Base-by-base conservation (phyloP, 2,797 vertebrate species). In the Peromyscus melanophrys region DNA sequence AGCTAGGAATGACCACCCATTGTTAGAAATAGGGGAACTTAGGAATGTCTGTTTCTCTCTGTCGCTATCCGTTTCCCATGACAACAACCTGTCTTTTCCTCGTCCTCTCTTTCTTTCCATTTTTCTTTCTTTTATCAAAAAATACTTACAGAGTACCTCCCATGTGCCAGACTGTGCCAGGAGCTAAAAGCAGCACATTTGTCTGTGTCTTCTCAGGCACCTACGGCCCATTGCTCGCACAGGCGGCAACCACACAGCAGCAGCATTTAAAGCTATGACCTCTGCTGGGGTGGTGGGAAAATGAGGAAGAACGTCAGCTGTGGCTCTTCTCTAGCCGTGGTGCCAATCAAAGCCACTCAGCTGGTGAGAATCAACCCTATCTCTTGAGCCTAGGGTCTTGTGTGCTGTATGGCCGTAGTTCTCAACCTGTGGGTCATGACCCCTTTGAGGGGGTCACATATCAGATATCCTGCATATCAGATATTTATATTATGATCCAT, bases 381-480 rank as follows among this genome's bases (percentile, higher is more conserved):
- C 7, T 80, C 78, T 57, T 78, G 61, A 78, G 21, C 11, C 40
- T 43, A 31, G 9, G 37, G 31, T 83, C 40, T 75, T 92, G 40
- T 12, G 86, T 21, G 0, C 9, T 83, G 3, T 21, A 23, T 0
- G 0, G 16, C 31, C 10, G 0, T 40, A 21, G 21, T 40, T 73
- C 69, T 73, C n/a, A 73, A 73, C 69, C 69, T 40, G 21, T 73
- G n/a, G 19, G n/a, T 40, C 4, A 5, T 37, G n/a, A 73, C n/a
- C n/a, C n/a, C 69, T 23, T 40, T 5, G n/a, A 4, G 69, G 31
- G 29, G 27, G 69, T 37, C 34, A 37, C 69, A 71, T 71, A 71
- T 71, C n/a, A 37, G 69, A 10, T 8, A 71, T 37, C 16, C 69
- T 37, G n/a, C 17, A 21, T 19, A 21, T 71, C n/a, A 21, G 69